Base-by-base conservation (phyloP, 2,113 vertebrate species). In the Carollia perspicillata region DNA sequence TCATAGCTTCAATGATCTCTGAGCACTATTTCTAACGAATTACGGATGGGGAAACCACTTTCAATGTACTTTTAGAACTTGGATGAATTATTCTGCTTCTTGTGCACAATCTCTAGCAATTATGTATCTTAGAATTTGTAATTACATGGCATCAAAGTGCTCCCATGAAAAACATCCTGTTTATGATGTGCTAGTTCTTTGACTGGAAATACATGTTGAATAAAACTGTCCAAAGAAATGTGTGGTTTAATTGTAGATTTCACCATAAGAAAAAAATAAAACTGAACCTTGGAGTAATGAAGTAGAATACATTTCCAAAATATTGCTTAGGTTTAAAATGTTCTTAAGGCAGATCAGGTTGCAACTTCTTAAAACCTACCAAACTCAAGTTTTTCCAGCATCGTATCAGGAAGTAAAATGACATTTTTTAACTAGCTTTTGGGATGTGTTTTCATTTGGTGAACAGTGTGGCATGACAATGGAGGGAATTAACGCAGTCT, bases 1-100 rank as follows among this genome's bases (percentile, higher is more conserved):
- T 47, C 20, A 40, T 72, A 65, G 51, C 80, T 95, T 96, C 78
- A 53, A 30, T 93, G 49, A 68, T 92, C 65, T 91, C 69, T 94
- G 47, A 87, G 93, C 35, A 94, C 16, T 51, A 83, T 83, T 96
- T 93, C 69, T 93, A 85, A 92, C 94, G 74, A 96, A 96, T 97
- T 97, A 89, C 91, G 42, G 66, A 95, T 86, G 9, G 23, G 8
- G 0, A 84, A 96, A 69, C 89, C 2, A 94, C 2, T 4, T 10
- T 72, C 22, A 53, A 93, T 78, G n/a, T 95, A 96, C 84, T 84
- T 97, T 93, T 35, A 75, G 51, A 60, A 94, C 9, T 66, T 66
- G 26, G 75, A 51, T 77, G 2, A 84, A 95, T 88, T 94, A 80
- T 93, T 92, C 75, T 68, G 44, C 78, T 81, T 60, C 49, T 72